Evolutionary conservation across 2,888 invertebrate species (phyloP).

Genomic region (Chrysomela aeneicollis): DNA sequence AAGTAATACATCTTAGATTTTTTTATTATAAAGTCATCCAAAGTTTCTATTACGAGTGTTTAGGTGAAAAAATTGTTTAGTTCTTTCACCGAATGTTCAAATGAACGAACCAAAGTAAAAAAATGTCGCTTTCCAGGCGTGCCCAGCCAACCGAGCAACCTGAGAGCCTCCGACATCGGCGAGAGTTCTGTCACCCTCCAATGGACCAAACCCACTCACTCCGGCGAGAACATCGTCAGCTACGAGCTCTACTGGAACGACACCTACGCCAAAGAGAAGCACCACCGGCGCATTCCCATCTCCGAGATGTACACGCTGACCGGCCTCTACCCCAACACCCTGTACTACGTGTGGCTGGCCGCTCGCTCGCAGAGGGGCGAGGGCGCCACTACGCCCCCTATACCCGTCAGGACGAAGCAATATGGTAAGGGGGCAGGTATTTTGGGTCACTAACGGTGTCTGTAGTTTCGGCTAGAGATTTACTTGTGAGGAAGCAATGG

Average conservation of each 20-base stretch:
- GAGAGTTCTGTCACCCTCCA: conserved; percentile 90
- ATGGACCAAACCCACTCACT: conserved; percentile 92
- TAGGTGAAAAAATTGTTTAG: no score
- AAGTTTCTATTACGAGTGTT: no score
- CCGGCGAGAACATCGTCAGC: conserved; percentile 91
- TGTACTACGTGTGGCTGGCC: conserved; percentile 97
- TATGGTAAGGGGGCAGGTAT: conserved; percentile 82
- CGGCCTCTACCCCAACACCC: conserved; percentile 92
- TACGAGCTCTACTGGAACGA: conserved; percentile 99
- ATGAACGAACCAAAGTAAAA: no score
- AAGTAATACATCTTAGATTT: no score
- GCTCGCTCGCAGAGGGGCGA: conserved; percentile 93
- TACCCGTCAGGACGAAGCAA: conserved; percentile 94
- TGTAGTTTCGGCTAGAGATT: conserved; percentile 3
- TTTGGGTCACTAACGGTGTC: conserved; percentile 15
- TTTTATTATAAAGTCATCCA: no score
- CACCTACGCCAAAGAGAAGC: conserved; percentile 89
- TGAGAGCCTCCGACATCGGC: conserved; percentile 85
- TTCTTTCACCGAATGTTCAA: no score
- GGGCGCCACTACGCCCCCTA: conserved; percentile 93
- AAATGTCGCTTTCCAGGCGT: no score
- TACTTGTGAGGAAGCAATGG: conserved; percentile 35
- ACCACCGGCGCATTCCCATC: conserved; percentile 83
- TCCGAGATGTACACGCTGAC: conserved; percentile 87
- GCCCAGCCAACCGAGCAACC: conserved; percentile 93